Conservation (phyloP, 2,113 vertebrate genomes). For the Hippoglossus stenolepis region DNA sequence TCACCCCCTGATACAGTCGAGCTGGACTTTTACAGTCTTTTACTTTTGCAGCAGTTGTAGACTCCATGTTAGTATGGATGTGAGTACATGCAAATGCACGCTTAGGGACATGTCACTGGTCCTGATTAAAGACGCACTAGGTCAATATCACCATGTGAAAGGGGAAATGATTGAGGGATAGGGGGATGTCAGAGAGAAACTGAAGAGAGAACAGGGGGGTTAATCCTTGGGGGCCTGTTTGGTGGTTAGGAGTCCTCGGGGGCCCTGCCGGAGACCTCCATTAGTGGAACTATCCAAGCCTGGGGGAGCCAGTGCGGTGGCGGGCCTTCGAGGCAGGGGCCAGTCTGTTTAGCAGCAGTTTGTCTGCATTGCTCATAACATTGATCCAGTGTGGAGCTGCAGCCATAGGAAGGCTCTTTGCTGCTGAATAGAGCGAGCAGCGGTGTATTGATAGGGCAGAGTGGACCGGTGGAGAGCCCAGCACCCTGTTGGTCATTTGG, state of each 20-base stretch:
- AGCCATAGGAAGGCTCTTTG: conserved; percentile 71
- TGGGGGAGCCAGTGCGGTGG: conserved; percentile 54
- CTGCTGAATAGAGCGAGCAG: conserved; percentile 70
- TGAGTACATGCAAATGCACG: conserved; percentile 11
- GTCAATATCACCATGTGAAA: conserved; percentile 45
- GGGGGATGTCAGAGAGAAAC: conserved; percentile 47
- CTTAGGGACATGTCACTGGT: conserved; percentile 23
- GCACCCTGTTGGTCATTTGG: conserved; percentile 75
- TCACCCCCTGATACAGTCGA: conserved; percentile 50
- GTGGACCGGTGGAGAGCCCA: conserved; percentile 55
- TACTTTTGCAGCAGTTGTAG: background rate
- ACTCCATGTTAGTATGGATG: background rate
- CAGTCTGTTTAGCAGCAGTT: conserved; percentile 75
- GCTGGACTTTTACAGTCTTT: conserved; percentile 44
- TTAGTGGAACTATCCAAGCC: conserved; percentile 79
- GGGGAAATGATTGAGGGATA: conserved; percentile 53
- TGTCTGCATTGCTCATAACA: conserved; percentile 73
- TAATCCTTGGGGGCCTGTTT: conserved; percentile 73
- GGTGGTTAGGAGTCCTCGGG: conserved; percentile 65
- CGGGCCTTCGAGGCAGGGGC: conserved; percentile 60
- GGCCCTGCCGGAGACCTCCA: conserved; percentile 74
- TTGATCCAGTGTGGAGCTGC: conserved; percentile 64
- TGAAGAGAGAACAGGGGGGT: conserved; percentile 27
- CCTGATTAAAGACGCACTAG: conserved; percentile 56
- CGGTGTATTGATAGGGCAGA: conserved; percentile 63